These are phyloP conservation scores for Bruchidius siliquastri DNA, from an alignment of 2,888 invertebrate genomes.

Conservation along the genomic window DNA sequence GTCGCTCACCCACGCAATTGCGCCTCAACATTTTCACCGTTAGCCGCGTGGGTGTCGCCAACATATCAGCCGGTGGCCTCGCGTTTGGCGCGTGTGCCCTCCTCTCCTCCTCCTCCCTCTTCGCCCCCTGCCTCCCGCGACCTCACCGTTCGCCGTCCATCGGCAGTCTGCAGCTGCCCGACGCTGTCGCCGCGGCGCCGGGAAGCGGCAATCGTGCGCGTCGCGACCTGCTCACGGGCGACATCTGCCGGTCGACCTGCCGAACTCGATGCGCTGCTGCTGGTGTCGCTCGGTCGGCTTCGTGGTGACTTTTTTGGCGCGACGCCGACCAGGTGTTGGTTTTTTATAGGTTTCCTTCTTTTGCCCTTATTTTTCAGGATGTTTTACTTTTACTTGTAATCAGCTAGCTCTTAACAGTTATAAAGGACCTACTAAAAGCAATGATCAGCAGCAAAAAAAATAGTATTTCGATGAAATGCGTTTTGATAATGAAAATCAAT, in stretches of 20 bases:
- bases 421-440: too few relatives aligned
- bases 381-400: too few relatives aligned
- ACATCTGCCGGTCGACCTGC: background rate
- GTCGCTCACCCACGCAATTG: too few relatives aligned
- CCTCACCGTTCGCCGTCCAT: background rate
- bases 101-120: background rate
- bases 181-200: background rate
- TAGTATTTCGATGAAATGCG: too few relatives aligned
- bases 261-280: background rate
- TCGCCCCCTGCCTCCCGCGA: background rate
- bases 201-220: background rate
- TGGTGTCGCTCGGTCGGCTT: background rate
- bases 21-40: background rate
- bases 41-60: background rate
- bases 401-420: too few relatives aligned
- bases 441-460: too few relatives aligned
- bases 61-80: background rate
- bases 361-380: too few relatives aligned
- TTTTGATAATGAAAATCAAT: too few relatives aligned
- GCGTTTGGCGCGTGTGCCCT: background rate
- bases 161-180: background rate
- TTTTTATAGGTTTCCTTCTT: background rate
- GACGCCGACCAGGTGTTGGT: too few relatives aligned
- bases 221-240: background rate
- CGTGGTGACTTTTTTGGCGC: background rate